Percentiles rank a stretch among this genome's conserved stretches.
phyloP scores from a whole-genome alignment of 92 coral and sea anemone genomes.

The Nematostella vectensis region DNA sequence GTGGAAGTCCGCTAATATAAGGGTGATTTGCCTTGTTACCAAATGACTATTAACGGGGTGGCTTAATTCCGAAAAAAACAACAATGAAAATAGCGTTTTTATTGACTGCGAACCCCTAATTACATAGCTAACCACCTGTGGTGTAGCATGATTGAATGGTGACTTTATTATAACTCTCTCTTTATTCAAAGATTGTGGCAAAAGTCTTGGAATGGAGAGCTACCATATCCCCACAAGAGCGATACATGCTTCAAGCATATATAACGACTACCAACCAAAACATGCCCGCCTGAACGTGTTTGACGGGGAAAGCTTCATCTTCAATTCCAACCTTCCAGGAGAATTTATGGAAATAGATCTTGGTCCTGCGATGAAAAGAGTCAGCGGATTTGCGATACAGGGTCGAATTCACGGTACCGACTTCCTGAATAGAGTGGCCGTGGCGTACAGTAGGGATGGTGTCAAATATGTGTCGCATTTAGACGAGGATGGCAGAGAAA shows the following conservation, averaged over 20 bases:
- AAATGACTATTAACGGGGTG: too few relatives aligned
- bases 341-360: conserved; percentile 38
- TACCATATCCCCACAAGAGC: conserved; percentile 11
- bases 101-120: too few relatives aligned
- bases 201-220: conserved; percentile 53
- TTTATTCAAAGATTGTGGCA: conserved; percentile 33
- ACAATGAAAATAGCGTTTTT: too few relatives aligned
- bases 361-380: conserved; percentile 31
- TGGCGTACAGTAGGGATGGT: conserved; percentile 37
- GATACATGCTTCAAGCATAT: conserved; percentile 6
- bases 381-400: conserved; percentile 27
- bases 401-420: not conserved
- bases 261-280: not conserved
- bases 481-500: conserved; percentile 22
- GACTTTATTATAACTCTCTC: too few relatives aligned
- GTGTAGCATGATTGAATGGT: too few relatives aligned
- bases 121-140: too few relatives aligned
- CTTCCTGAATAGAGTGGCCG: conserved; percentile 6
- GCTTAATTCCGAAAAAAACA: too few relatives aligned
- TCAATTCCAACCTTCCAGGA: not conserved
- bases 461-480: conserved; percentile 19
- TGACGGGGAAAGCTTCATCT: not conserved
- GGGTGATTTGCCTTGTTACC: too few relatives aligned
- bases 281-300: conserved; percentile 9
- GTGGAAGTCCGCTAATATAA: too few relatives aligned